These are phyloP conservation scores for Agrotis clavis DNA, from an alignment of 2,888 invertebrate species.

Conservation along the genomic window DNA sequence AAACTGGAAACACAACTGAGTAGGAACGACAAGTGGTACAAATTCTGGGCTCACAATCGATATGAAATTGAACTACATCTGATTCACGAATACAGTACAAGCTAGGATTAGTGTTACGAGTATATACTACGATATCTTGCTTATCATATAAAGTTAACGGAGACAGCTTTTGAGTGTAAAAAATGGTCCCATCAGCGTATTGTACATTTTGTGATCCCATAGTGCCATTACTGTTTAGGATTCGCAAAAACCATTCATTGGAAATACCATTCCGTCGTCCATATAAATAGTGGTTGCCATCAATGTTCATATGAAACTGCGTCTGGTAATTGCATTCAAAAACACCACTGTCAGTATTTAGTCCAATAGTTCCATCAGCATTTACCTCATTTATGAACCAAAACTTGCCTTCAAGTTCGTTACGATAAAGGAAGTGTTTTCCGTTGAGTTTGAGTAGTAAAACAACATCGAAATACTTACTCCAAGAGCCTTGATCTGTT, in stretches of 20 bases:
- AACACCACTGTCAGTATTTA: not conserved
- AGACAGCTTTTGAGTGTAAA: not conserved
- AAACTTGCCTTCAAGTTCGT: not conserved
- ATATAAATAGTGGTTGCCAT: not conserved
- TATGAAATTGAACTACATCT: not conserved
- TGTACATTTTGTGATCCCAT: not conserved
- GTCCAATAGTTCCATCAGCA: not conserved
- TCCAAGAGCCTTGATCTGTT: not conserved
- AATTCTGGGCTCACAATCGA: not conserved
- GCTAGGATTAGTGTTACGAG: not conserved
- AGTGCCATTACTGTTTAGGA: not conserved
- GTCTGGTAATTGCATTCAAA: not conserved
- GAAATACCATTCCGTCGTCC: not conserved
- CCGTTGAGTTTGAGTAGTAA: not conserved
- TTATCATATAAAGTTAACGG: not conserved
- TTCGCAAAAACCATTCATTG: not conserved
- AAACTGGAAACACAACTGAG: not conserved
- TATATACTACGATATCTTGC: not conserved
- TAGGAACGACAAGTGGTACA: not conserved
- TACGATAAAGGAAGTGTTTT: not conserved
- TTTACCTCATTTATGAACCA: not conserved
- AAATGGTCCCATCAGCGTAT: not conserved
- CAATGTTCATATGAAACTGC: not conserved
- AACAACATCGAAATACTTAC: not conserved
- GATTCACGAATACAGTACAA: not conserved